Evolutionary conservation across 2,797 vertebrate species (phyloP).

Genomic region (Fistularia commersonii): DNA sequence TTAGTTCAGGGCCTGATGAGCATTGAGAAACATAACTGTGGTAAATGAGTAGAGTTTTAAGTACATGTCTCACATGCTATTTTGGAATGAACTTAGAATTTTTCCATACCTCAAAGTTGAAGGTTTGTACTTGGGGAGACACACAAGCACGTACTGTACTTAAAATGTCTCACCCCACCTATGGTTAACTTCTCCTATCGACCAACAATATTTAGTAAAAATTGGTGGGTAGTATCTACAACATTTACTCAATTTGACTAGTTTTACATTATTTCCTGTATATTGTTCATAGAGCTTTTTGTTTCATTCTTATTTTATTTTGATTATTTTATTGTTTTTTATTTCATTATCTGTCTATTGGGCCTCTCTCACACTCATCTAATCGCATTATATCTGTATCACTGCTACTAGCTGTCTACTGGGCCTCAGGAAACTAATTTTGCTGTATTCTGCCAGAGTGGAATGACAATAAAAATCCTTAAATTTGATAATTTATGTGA

Average conservation of each 20-base stretch:
- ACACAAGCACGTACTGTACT: constrained; percentile 24
- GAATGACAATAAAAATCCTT: too few species aligned
- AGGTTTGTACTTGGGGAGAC: constrained; percentile 34
- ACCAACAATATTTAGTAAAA: constrained; percentile 33
- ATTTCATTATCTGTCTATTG: too few species aligned
- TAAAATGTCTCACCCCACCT: constrained; percentile 46
- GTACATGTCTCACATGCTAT: constrained; percentile 46
- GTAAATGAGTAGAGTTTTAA: constrained; percentile 52
- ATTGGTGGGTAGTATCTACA: constrained; percentile 12
- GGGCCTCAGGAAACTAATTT: too few species aligned
- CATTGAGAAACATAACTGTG: constrained; percentile 60
- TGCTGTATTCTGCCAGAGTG: too few species aligned
- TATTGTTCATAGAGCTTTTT: too few species aligned
- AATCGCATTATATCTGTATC: too few species aligned
- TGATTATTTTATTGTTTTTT: too few species aligned
- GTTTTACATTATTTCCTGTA: too few species aligned
- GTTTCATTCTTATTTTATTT: too few species aligned
- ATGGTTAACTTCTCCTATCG: constrained; percentile 41
- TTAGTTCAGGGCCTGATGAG: constrained; percentile 29
- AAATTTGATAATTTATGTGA: too few species aligned
- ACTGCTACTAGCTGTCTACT: too few species aligned
- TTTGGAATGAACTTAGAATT: constrained; percentile 47
- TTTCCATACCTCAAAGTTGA: constrained; percentile 62
- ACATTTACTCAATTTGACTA: constrained; percentile 10
- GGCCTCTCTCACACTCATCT: too few species aligned